A percentile compares a stretch with the other conserved stretches of the same genome.
Conservation (phyloP, 2,113 vertebrate genomes). For the Ctenodactylus gundi region DNA sequence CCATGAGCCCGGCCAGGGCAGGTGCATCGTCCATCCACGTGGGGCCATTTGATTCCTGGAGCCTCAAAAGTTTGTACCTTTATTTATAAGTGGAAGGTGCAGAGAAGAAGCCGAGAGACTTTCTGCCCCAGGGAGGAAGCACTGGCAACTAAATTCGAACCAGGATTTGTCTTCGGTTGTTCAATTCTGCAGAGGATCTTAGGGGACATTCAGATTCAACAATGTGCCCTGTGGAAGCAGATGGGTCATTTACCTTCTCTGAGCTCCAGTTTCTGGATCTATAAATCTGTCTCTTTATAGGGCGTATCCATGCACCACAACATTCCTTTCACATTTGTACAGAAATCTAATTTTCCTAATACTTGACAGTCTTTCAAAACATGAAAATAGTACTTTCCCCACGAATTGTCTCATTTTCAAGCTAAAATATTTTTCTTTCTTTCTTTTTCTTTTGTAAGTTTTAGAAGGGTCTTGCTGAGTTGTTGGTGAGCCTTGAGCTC, state of each 20-base stretch:
- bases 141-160: not conserved
- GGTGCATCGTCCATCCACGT: not conserved
- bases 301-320: not conserved
- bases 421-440: not conserved
- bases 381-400: not conserved
- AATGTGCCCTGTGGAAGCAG: not conserved
- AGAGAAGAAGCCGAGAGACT: slow-evolving; percentile 19
- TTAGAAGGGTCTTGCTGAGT: not conserved
- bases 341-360: not conserved
- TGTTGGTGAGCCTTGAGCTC: not conserved
- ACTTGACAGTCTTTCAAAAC: not conserved
- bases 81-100: not conserved
- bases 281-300: not conserved
- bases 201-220: not conserved
- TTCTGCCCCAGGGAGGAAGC: not conserved
- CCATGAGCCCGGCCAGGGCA: not conserved
- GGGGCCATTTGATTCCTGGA: not conserved
- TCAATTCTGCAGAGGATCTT: not conserved
- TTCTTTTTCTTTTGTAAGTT: no score
- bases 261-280: not conserved
- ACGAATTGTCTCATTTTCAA: not conserved
- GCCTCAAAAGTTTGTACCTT: not conserved
- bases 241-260: not conserved
- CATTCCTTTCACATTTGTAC: not conserved
- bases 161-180: not conserved